Percentiles rank a stretch among this genome's conserved stretches.
Conservation (phyloP, 2,888 invertebrate species). For the Drosophila dives region DNA sequence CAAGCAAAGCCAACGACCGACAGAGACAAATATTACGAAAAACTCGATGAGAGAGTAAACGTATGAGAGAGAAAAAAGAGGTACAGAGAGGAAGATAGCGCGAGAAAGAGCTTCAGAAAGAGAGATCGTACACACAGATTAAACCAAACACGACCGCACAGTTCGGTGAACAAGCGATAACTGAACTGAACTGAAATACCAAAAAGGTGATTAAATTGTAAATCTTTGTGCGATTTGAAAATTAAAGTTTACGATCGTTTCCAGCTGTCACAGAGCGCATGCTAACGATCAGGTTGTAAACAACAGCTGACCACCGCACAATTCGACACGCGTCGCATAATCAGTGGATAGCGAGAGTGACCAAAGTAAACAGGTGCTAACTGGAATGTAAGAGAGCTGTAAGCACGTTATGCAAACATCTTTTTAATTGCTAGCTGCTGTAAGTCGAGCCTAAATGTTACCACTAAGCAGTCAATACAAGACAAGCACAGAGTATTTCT, state of each 20-base stretch:
- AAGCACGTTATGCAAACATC: constrained; percentile 61
- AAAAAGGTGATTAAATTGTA: constrained; percentile 73
- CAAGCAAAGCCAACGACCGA: constrained; percentile 53
- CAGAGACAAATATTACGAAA: constrained; percentile 30
- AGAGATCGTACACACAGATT: constrained; percentile 31
- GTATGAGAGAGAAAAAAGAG: constrained; percentile 24
- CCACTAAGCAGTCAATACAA: too few relatives aligned
- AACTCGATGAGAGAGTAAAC: constrained; percentile 23
- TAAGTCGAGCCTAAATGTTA: constrained; percentile 23
- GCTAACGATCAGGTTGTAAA: constrained; percentile 54
- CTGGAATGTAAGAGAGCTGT: constrained; percentile 42
- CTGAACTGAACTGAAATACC: constrained; percentile 66
- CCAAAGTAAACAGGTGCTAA: constrained; percentile 55
- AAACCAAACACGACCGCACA: constrained; percentile 61
- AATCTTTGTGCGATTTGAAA: constrained; percentile 66
- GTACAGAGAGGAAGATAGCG: constrained; percentile 15
- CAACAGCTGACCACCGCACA: constrained; percentile 55
- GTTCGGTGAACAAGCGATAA: constrained; percentile 70
- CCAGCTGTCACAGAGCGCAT: constrained; percentile 33
- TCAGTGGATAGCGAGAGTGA: constrained; percentile 35
- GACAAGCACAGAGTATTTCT: too few relatives aligned
- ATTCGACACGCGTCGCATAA: constrained; percentile 56
- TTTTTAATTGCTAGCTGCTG: constrained; percentile 18
- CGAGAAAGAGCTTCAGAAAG: constrained; percentile 20
- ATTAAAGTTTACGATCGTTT: constrained; percentile 60